These are phyloP conservation scores for Eristalinus aeneus DNA, from an alignment of 2,888 invertebrate species.

Conservation along the genomic window DNA sequence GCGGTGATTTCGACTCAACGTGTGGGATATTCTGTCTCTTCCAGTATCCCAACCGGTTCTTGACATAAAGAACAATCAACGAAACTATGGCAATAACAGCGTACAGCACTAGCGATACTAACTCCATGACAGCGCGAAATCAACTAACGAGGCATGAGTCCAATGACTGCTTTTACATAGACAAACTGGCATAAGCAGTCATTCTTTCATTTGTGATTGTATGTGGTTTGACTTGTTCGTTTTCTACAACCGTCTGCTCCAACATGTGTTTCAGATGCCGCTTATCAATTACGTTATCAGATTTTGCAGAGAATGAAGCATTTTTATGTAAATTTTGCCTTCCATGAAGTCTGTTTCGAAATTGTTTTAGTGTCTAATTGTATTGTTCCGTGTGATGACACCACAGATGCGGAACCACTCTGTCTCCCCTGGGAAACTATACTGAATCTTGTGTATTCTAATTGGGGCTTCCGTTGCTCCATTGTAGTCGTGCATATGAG, in stretches of 20 bases:
- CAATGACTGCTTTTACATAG: neutral
- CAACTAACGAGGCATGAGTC: neutral
- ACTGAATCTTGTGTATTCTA: too few relatives aligned
- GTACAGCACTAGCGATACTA: neutral
- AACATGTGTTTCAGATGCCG: neutral
- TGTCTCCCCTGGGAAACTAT: too few relatives aligned
- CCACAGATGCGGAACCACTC: too few relatives aligned
- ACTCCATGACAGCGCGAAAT: neutral
- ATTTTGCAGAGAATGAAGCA: neutral
- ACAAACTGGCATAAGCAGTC: neutral
- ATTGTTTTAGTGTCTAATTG: too few relatives aligned
- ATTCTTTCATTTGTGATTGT: neutral
- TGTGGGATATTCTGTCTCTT: constrained; percentile 73
- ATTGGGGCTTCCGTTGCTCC: too few relatives aligned
- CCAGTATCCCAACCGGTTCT: constrained; percentile 70
- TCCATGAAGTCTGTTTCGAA: too few relatives aligned
- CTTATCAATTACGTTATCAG: neutral
- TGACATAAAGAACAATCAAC: neutral
- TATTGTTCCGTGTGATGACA: too few relatives aligned
- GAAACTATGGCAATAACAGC: neutral
- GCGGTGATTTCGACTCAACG: constrained; percentile 71
- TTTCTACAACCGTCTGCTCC: neutral
- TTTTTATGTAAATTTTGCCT: neutral
- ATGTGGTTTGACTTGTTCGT: neutral
- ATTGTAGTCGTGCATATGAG: too few relatives aligned